Base-by-base conservation (phyloP, 2,888 invertebrate species). In the Papilio demoleus region DNA sequence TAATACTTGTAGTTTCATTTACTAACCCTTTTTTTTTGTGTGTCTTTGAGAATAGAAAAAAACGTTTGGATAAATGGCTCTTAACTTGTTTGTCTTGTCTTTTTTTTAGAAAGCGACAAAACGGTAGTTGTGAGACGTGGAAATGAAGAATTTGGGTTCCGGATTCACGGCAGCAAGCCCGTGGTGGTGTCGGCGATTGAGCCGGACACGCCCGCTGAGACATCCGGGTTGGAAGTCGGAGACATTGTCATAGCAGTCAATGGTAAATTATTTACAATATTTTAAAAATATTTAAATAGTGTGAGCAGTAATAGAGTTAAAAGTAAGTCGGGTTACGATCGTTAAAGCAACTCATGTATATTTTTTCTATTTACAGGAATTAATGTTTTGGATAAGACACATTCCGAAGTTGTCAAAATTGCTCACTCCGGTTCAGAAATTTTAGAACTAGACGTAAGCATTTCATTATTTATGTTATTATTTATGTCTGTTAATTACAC, bases 141-240 rank as follows among this genome's bases (percentile, higher is more conserved):
- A 76, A 95, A 96, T 27, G 97, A 97, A 42, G 98, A 98, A 83
- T 99, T 98, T 84, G 98, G 98, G 14, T 98, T 99, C 87, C 95
- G 99, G 71, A 98, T 99, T 81, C 97, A 98, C 79, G 98, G 98
- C 31, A 97, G 97, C 70, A 97, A 97, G 80, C 99, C 99, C 0
- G 98, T 98, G n/a, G 97, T 98, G 14, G 98, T 99, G 34, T 98
- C 98, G 4, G 97, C 97, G 22, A 98, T 99, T 75, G 98, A 98
- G 88, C 96, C 97, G 40, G 97, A 97, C 75, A 98, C 98, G 0
- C 97, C 98, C 0, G 98, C 99, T 0, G 98, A 98, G 87, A 95
- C 95, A 67, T 97, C 97, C 4, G 98, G 98, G 0, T 90, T 99
- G 65, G 97, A 97, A 93, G 97, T 98, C 56, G 99, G 99, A 34